Base-by-base conservation (phyloP, 1,140 invertebrate genomes). In the Listronotus oregonensis region DNA sequence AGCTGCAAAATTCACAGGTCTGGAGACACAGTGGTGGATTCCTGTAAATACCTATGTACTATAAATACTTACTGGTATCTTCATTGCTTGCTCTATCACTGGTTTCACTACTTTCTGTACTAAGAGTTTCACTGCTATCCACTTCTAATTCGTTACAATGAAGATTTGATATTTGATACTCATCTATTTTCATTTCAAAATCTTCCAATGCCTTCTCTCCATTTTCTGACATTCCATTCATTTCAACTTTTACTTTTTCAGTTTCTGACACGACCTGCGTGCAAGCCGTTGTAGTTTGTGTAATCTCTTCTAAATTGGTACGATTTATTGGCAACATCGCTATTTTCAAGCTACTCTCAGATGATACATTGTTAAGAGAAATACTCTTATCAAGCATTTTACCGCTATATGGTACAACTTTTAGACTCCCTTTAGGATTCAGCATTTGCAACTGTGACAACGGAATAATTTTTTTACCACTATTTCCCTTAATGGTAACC, bases 401-500 rank as follows among this genome's bases (percentile, higher is more conserved):
- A 12, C 75, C 72, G 7, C 70, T 63, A 52, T 76, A 55, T 12
- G 77, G 77, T 21, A 78, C 42, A 15, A 78, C 71, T 62, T 75
- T 76, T 21, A 78, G 71, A 44, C 71, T 67, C 9, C 70, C 73
- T 59, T 77, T 78, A 3, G 75, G 69, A 63, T 75, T 75, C 12
- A 78, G 40, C 58, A 76, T 69, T 62, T 77, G 75, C 17, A 77
- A 66, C 49, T 75, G 71, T 11, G 74, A 75, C 9, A 78, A 50
- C 2, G 77, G 73, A 11, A 78, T 73, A 5, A 77, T 64, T 57
- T 78, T 77, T 54, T 77, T 78, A 4, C 60, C 57, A 8, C 73
- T 37, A 42, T 71, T 75, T 6, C 71, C 69, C 49, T 72, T 72
- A 8, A 78, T 70, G 11, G 77, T 73, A 0, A 78, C 73, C 11